Base-by-base conservation (phyloP, 2,113 vertebrate genomes). In the Sinocyclocheilus grahami region DNA sequence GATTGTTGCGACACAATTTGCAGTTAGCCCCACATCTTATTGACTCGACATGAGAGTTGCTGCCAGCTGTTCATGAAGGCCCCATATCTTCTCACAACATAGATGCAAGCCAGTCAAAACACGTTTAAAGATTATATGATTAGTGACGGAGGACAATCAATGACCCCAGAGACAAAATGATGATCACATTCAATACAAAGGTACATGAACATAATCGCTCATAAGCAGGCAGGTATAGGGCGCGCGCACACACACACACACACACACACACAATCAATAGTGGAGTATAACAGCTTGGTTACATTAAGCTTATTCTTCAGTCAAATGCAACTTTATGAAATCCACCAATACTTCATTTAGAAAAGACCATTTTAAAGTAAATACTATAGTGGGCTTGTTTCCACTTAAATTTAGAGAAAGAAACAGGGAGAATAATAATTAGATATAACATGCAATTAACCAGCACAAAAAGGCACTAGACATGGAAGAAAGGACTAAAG, bases 1-100 rank as follows among this genome's bases (percentile, higher is more conserved):
- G 39, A 69, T 42, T 76, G 53, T 27, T 75, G 30, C 55, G 48
- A 63, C 77, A 85, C 46, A 69, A 60, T 82, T 63, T 27, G 39
- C 67, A 62, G 27, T 78, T 86, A 71, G 65, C 46, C 62, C 37
- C 20, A 55, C 53, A 85, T 48, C 33, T 85, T 75, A 85, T 85
- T 87, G 74, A 58, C 55, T 84, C 10, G 60, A 78, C 62, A 12
- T 65, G 62, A 22, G 71, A 24, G 63, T 27, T 27, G 83, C 58
- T 76, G 42, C 42, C 53, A 60, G 79, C 27, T 27, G 69, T 65
- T 82, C 42, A 65, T 39, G 51, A 18, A 79, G 86, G 30, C 67
- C 42, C 63, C 58, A 16, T 62, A 65, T 53, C 53, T 65, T 39
- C 71, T 65, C 71, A 42, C 55, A 84, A 75, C 65, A 75, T 14